phyloP scores from a whole-genome alignment of 1,140 invertebrate species.

The Pseudomyrmex cubaensis region DNA sequence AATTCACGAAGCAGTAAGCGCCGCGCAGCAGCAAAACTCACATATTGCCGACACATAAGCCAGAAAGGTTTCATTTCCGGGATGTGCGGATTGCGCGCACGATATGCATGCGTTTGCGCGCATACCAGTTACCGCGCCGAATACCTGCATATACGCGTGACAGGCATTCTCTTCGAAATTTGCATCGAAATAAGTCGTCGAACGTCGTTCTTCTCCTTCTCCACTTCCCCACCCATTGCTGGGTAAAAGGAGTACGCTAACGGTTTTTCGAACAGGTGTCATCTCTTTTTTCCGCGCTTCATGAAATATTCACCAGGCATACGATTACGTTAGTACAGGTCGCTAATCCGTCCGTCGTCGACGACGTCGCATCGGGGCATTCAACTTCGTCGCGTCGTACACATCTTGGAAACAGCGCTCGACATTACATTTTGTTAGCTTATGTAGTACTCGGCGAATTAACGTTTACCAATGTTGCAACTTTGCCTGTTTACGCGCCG shows the following conservation, averaged over 20 bases:
- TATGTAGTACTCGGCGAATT: conserved; percentile 61
- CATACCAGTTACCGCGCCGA: conserved; percentile 26
- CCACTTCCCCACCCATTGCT: conserved; percentile 67
- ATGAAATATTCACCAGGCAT: conserved; percentile 83
- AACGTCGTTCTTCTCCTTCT: conserved; percentile 68
- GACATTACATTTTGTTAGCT: conserved; percentile 71
- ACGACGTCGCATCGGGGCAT: conserved; percentile 39
- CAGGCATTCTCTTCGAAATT: conserved; percentile 75
- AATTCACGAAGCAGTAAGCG: not conserved
- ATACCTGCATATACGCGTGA: conserved; percentile 29
- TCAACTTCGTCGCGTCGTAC: conserved; percentile 44
- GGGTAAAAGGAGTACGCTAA: conserved; percentile 78
- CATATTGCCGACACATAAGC: not conserved
- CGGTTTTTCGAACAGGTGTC: conserved; percentile 82
- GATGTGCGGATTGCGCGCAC: not conserved
- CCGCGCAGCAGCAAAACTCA: not conserved
- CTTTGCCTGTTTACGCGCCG: conserved; percentile 48
- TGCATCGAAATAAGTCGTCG: conserved; percentile 80
- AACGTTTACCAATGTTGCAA: conserved; percentile 38
- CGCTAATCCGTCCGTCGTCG: conserved; percentile 73
- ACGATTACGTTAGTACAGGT: conserved; percentile 73
- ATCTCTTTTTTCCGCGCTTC: conserved; percentile 81
- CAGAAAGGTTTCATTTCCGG: conserved; percentile 12
- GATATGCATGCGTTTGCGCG: not conserved
- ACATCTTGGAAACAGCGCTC: conserved; percentile 64